Percentiles rank a stretch among this genome's conserved stretches.
phyloP scores from a whole-genome alignment of 2,113 vertebrate species.

The Macheiramphus alcinus region DNA sequence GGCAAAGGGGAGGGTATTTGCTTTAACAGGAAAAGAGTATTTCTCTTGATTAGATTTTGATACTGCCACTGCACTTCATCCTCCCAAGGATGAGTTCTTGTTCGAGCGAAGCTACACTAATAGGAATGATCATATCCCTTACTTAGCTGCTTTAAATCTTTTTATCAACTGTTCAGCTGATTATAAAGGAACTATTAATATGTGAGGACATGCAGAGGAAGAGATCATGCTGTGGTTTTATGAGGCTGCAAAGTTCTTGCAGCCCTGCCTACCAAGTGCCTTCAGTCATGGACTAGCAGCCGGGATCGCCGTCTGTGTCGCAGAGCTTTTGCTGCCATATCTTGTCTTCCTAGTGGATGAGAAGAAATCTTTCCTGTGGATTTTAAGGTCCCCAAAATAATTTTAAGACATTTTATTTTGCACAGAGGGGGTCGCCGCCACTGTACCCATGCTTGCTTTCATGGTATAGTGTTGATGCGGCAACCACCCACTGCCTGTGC shows the following conservation, averaged over 20 bases:
- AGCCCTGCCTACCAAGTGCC: neutral
- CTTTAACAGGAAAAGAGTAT: neutral
- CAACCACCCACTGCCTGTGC: neutral
- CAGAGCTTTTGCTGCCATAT: neutral
- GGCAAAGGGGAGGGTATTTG: rapidly evolving
- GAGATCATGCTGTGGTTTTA: neutral
- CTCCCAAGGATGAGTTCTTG: neutral
- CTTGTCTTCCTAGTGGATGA: neutral
- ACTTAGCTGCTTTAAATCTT: neutral
- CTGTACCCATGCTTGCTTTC: neutral
- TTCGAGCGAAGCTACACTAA: neutral
- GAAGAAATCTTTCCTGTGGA: neutral
- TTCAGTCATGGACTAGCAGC: neutral
- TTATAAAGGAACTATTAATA: neutral
- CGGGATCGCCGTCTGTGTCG: rapidly evolving
- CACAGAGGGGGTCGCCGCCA: neutral
- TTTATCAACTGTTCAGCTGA: neutral
- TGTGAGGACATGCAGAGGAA: neutral
- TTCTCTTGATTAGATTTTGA: neutral
- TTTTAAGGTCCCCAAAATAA: neutral
- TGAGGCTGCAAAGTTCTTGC: neutral
- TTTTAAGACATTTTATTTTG: neutral
- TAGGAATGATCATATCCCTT: neutral
- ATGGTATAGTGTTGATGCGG: neutral
- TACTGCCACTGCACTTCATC: neutral